Conservation (phyloP, 2,113 vertebrate species). For the Lophotis ruficrista region DNA sequence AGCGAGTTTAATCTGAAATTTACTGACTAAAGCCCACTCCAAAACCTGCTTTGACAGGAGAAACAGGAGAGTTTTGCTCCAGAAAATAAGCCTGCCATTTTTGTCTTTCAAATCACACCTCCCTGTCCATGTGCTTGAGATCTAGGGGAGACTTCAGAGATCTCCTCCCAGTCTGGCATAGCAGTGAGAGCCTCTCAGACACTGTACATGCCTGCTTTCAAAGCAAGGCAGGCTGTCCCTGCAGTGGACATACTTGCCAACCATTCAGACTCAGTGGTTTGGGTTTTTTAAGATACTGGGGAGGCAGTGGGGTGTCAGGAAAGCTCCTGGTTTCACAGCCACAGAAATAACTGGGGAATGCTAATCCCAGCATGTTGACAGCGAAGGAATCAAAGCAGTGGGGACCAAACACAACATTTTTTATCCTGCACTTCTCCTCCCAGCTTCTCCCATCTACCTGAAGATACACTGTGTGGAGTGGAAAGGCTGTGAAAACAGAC, state of each 20-base stretch:
- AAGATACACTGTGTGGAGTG: not conserved
- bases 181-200: not conserved
- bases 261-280: not conserved
- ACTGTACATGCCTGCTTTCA: fast-evolving
- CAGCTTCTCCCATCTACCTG: not conserved
- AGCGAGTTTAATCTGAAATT: not conserved
- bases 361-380: not conserved
- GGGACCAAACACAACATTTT: not conserved
- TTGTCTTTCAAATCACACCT: not conserved
- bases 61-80: not conserved
- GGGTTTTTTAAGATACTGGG: not conserved
- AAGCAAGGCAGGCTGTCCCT: not conserved
- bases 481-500: not conserved
- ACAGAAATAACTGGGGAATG: not conserved
- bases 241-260: not conserved
- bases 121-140: not conserved
- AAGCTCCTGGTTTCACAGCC: not conserved
- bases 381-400: not conserved
- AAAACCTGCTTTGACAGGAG: not conserved
- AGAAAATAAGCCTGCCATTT: not conserved
- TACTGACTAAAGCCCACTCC: not conserved
- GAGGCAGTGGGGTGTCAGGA: not conserved
- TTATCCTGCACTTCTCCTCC: not conserved
- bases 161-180: not conserved
- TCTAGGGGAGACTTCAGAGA: not conserved